Evolutionary conservation across 2,797 vertebrate species (phyloP).

Genomic region (Melanotaenia pygmaea): DNA sequence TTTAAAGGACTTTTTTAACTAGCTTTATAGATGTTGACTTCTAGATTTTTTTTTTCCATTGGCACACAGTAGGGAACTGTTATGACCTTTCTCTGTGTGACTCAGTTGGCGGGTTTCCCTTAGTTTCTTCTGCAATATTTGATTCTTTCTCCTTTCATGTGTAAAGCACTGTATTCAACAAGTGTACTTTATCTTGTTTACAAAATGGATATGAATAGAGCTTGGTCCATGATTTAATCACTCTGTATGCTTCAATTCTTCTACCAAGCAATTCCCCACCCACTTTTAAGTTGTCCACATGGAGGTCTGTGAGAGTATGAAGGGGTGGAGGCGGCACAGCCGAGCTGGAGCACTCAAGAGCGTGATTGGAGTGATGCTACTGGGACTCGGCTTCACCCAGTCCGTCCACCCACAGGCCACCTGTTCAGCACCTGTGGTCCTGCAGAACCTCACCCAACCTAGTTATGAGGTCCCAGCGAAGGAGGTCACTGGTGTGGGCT

Average conservation of each 20-base stretch:
- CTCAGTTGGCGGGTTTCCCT: constrained; percentile 48
- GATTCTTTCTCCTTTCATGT: constrained; percentile 7
- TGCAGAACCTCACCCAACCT: constrained; percentile 62
- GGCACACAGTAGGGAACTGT: not conserved
- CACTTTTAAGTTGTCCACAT: constrained; percentile 30
- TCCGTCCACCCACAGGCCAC: not conserved
- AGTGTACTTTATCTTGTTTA: constrained; percentile 33
- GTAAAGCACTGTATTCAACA: constrained; percentile 15
- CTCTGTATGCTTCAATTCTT: constrained; percentile 1
- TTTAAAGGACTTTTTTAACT: constrained; percentile 17
- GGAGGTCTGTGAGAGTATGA: constrained; percentile 20
- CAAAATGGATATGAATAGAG: constrained; percentile 27
- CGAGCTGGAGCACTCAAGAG: constrained; percentile 8
- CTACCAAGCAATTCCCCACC: not conserved
- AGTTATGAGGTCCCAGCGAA: constrained; percentile 37
- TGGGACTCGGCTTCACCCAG: constrained; percentile 54
- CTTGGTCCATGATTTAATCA: constrained; percentile 52
- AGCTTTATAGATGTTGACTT: not conserved
- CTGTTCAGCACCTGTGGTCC: constrained; percentile 47
- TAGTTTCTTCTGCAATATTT: constrained; percentile 14
- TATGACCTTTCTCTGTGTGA: constrained; percentile 26
- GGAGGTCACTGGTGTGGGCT: constrained; percentile 36
- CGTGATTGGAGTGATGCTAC: constrained; percentile 45
- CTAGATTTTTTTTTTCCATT: not conserved
- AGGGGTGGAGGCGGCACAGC: constrained; percentile 12